These are phyloP conservation scores for Psittacula derbiana DNA, from an alignment of 2,797 vertebrate species.

Conservation along the genomic window DNA sequence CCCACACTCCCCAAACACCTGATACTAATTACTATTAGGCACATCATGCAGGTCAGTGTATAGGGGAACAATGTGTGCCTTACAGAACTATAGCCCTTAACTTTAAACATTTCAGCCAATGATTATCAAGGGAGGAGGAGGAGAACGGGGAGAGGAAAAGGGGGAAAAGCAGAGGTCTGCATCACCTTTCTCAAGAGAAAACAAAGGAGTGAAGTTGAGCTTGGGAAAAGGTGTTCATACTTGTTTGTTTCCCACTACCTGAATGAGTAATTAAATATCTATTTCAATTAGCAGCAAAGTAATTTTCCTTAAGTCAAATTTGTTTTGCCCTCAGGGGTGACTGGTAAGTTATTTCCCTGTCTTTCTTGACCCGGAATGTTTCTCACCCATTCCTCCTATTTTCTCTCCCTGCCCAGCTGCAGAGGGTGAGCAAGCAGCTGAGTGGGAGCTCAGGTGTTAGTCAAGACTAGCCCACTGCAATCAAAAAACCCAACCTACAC, in stretches of 20 bases:
- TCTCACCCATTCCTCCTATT: background rate
- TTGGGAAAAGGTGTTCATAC: background rate
- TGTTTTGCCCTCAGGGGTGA: background rate
- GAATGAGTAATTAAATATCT: background rate
- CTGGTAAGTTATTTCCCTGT: background rate
- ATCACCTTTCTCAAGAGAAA: background rate
- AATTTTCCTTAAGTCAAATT: background rate
- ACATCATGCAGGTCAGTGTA: background rate
- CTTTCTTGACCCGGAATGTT: background rate
- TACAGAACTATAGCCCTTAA: background rate
- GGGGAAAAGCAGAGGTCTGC: background rate
- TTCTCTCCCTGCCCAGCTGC: too few species aligned
- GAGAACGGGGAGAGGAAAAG: background rate
- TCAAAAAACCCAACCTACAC: background rate
- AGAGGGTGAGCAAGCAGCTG: background rate
- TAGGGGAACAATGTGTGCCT: background rate
- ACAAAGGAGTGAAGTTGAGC: background rate
- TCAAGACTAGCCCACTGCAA: background rate
- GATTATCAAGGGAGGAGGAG: background rate
- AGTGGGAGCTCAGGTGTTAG: background rate
- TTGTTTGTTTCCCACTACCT: background rate
- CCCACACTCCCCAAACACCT: background rate
- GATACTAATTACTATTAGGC: background rate
- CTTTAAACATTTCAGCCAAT: background rate
- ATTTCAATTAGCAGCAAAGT: background rate